Base-by-base conservation (phyloP, 2,797 vertebrate genomes). In the Myioborus miniatus region DNA sequence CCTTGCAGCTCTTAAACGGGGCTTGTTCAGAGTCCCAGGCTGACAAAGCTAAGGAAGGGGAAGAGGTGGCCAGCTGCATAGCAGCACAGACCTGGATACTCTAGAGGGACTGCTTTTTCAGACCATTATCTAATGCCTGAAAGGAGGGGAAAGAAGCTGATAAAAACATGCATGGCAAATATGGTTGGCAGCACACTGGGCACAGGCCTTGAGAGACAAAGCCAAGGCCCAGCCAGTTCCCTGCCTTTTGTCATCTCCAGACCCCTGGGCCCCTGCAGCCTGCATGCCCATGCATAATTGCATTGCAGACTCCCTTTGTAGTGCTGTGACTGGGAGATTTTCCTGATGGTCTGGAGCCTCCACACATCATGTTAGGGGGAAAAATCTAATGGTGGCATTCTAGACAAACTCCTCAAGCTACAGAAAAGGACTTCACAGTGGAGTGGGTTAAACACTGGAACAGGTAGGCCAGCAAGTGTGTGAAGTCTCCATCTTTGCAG, bases 131-230 rank as follows among this genome's bases (percentile, higher is more conserved):
- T 88, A 41, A 94, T 41, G 53, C 41, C 59, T 62, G 59, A 41
- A 62, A 60, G 58, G 58, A 60, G 58, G 27, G 27, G 58, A 39
- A 60, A 41, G 37, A 15, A 62, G 37, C 27, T 41, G 37, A 62
- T 39, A 60, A 60, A 39, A 60, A 60, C 59, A 60, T 55, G 58
- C 36, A 20, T 0, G 0, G 56, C 43, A 80, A 68, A 62, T 21
- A 11, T 59, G 58, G 32, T 58, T 93, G 85, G 83, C 85, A 72
- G 62, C 62, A 65, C 39, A 26, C 39, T 81, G 82, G 83, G 72
- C 85, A 90, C 65, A 75, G 30, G 46, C 50, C 64, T 91, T 71
- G 82, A 63, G 72, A 88, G 81, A 81, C 65, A 83, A 93, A 87
- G 64, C 16, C 53, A 72, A 89, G 37, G 55, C 59, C 62, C 47